These are phyloP conservation scores for Crotalus helleri DNA, from an alignment of 2,113 vertebrate species.

Conservation along the genomic window DNA sequence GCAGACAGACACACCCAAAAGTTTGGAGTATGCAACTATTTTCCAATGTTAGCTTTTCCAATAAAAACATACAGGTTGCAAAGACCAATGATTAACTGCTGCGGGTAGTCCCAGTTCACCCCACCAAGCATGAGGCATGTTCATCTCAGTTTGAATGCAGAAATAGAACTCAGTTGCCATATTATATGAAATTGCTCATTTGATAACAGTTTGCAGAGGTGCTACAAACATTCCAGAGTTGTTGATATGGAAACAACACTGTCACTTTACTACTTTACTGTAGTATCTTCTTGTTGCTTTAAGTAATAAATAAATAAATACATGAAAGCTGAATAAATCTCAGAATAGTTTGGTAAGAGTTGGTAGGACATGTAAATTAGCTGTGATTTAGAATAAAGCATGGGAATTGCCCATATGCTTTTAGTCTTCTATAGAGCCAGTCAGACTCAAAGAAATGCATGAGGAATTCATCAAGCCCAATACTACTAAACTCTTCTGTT, in stretches of 20 bases:
- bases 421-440: neutral
- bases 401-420: neutral
- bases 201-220: neutral
- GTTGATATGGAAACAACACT: constrained; percentile 42
- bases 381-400: neutral
- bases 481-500: neutral
- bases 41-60: constrained; percentile 1
- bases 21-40: neutral
- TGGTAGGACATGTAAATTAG: neutral
- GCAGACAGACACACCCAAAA: neutral
- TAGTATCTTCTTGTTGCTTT: accelerated
- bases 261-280: neutral
- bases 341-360: neutral
- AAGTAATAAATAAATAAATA: neutral
- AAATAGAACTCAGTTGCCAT: neutral
- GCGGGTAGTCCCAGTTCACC: neutral
- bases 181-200: neutral
- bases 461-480: neutral
- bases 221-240: neutral
- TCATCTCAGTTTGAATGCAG: accelerated
- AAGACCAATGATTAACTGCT: neutral
- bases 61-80: neutral
- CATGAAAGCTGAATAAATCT: neutral
- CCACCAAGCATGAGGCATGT: neutral
- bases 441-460: neutral